A percentile compares a stretch with the other conserved stretches of the same genome.
These are phyloP conservation scores for Proteles cristata DNA, from an alignment of 2,113 vertebrate genomes.

Conservation along the genomic window DNA sequence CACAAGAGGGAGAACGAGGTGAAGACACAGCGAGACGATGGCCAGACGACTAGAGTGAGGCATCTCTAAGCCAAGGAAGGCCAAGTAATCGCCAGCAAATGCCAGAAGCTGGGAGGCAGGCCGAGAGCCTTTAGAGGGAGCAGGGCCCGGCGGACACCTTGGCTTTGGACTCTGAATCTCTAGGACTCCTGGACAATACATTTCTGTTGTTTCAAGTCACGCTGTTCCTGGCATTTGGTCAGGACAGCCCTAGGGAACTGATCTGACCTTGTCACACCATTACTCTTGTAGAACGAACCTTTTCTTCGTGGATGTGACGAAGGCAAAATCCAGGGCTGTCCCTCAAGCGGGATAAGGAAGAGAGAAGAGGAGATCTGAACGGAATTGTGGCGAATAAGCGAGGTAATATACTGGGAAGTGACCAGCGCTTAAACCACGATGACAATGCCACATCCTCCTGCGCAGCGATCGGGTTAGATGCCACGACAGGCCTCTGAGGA, in stretches of 20 bases:
- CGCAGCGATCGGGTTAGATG: background rate
- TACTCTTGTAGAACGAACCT: background rate
- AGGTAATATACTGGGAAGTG: background rate
- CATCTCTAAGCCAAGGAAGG: background rate
- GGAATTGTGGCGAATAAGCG: background rate
- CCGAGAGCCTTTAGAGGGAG: background rate
- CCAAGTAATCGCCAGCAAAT: too few species aligned
- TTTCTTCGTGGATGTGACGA: background rate
- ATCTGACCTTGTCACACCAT: background rate
- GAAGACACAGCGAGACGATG: background rate
- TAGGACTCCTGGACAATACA: too few species aligned
- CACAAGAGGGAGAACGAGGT: too few species aligned
- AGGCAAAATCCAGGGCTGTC: background rate
- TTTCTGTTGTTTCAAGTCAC: background rate
- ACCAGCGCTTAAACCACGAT: background rate
- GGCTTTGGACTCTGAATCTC: background rate
- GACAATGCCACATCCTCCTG: background rate
- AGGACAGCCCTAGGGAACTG: background rate
- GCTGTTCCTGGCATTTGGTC: background rate
- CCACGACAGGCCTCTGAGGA: background rate
- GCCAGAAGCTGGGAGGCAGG: background rate
- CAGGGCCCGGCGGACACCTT: background rate
- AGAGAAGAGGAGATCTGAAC: background rate
- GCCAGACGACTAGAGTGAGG: too few species aligned
- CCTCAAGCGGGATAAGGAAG: background rate